phyloP scores from a whole-genome alignment of 2,888 invertebrate genomes.

The Drosophila pullipes region DNA sequence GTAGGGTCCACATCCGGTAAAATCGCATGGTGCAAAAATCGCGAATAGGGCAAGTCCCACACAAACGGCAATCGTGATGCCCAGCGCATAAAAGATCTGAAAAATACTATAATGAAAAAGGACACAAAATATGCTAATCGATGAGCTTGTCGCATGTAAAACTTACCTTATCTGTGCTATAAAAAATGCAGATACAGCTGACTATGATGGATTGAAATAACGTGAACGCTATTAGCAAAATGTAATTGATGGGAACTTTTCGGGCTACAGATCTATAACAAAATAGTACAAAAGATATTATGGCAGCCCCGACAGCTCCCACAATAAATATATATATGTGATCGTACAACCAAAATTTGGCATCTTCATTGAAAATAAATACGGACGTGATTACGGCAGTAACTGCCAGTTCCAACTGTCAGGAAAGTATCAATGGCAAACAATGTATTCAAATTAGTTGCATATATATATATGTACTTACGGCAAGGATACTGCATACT shows the following conservation, averaged over 20 bases:
- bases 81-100: conserved; percentile 51
- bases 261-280: conserved; percentile 28
- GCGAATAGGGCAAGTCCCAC: conserved; percentile 46
- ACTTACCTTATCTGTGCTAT: conserved; percentile 10
- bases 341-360: background rate
- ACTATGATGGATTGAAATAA: conserved; percentile 1
- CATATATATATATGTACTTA: conserved; percentile 26
- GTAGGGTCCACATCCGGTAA: conserved; percentile 48
- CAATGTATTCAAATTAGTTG: no score
- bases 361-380: background rate
- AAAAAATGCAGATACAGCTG: accelerated
- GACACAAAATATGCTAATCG: background rate
- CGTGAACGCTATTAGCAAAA: conserved; percentile 34
- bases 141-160: background rate
- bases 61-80: conserved; percentile 24
- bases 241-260: conserved; percentile 35
- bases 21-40: conserved; percentile 53
- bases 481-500: conserved; percentile 35
- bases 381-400: conserved; percentile 4
- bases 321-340: background rate
- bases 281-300: background rate
- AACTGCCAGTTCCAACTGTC: conserved; percentile 25
- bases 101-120: background rate
- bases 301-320: background rate
- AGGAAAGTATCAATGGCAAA: background rate